Evolutionary conservation across 2,888 invertebrate species (phyloP).

Genomic region (Ramazzottius varieornatus): DNA sequence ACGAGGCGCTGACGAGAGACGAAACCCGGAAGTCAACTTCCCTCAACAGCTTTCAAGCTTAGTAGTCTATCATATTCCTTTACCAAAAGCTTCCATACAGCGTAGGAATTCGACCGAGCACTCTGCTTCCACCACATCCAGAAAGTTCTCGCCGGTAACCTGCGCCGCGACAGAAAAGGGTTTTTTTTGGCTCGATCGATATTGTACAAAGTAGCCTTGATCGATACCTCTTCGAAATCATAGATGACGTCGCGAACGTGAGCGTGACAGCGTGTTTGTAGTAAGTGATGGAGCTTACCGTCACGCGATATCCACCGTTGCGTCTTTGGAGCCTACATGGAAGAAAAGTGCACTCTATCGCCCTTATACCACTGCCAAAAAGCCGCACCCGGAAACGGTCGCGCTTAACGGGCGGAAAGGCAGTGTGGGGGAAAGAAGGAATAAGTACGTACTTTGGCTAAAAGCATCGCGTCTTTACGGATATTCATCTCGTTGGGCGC

Average conservation of each 20-base stretch:
- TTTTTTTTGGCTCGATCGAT: background rate
- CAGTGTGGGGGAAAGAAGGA: too few relatives aligned
- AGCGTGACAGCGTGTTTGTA: background rate
- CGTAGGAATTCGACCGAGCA: background rate
- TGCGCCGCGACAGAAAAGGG: background rate
- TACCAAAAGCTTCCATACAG: conserved; percentile 2
- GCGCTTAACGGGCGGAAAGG: too few relatives aligned
- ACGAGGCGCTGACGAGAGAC: too few relatives aligned
- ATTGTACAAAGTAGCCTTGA: background rate
- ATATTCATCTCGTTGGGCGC: background rate
- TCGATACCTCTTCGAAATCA: conserved; percentile 3
- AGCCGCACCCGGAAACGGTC: too few relatives aligned
- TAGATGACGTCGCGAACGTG: background rate
- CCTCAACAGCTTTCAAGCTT: too few relatives aligned
- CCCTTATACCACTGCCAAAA: too few relatives aligned
- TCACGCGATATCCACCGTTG: background rate
- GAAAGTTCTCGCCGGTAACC: conserved; percentile 3
- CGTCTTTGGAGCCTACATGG: background rate
- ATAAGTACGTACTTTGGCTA: conserved; percentile 1
- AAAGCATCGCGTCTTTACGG: background rate
- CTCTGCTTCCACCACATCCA: background rate
- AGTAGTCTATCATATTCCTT: too few relatives aligned
- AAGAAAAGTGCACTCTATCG: too few relatives aligned
- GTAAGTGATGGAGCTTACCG: background rate
- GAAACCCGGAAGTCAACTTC: too few relatives aligned